These are phyloP conservation scores for Rhizomys pruinosus DNA, from an alignment of 2,113 vertebrate species.

Conservation along the genomic window DNA sequence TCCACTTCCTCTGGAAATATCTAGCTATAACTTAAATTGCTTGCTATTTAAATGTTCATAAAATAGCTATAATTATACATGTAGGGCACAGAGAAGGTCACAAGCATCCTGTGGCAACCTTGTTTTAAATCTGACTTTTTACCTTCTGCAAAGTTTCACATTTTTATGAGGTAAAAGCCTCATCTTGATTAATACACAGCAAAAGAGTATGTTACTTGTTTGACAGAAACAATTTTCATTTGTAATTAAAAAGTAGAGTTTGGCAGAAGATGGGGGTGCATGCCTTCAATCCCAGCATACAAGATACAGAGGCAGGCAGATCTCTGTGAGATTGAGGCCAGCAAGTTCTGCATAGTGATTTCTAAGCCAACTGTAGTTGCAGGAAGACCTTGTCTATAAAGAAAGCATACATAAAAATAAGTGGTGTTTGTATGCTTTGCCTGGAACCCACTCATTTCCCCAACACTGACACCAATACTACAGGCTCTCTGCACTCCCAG, in stretches of 20 bases:
- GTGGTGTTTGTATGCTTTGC: too few relatives aligned
- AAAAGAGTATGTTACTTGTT: background rate
- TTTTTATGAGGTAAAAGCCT: background rate
- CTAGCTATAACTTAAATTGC: slow-evolving; percentile 37
- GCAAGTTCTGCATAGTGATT: too few relatives aligned
- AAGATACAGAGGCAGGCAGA: too few relatives aligned
- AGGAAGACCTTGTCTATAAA: too few relatives aligned
- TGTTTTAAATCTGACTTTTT: background rate
- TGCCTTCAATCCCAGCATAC: too few relatives aligned
- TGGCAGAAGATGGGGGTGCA: too few relatives aligned
- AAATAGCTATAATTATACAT: slow-evolving; percentile 35
- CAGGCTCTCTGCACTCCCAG: background rate
- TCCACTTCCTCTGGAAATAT: slow-evolving; percentile 52
- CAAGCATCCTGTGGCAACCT: background rate
- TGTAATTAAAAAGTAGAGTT: too few relatives aligned
- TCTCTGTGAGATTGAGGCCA: too few relatives aligned
- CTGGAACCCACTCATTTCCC: background rate
- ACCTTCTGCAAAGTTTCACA: background rate
- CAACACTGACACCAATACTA: too few relatives aligned
- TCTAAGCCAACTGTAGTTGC: too few relatives aligned
- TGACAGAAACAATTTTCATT: background rate
- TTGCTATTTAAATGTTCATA: slow-evolving; percentile 53
- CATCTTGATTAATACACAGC: background rate
- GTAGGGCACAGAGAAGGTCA: background rate
- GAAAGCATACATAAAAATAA: too few relatives aligned